Percentiles rank a stretch among this genome's conserved stretches.
Conservation (phyloP, 1,140 invertebrate species). For the Drosophila nigromelanica region DNA sequence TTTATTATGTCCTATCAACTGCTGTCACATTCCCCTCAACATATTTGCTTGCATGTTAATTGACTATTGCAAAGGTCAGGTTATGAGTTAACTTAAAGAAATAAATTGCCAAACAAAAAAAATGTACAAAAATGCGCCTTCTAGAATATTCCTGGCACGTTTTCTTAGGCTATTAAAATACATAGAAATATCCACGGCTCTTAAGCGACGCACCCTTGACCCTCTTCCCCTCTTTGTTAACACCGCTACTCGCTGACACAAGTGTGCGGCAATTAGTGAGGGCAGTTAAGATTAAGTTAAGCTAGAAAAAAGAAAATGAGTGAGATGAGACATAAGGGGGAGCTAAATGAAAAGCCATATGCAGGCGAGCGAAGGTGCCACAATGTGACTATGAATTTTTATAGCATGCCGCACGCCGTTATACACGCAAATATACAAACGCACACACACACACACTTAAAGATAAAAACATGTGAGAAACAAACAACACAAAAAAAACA, state of each 20-base stretch:
- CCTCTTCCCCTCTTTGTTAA: too few relatives aligned
- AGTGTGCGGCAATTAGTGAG: background rate
- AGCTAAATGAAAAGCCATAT: background rate
- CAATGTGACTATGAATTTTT: background rate
- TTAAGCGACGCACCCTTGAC: too few relatives aligned
- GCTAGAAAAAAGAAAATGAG: background rate
- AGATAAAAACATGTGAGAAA: background rate
- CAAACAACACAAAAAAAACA: too few relatives aligned
- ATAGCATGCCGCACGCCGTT: background rate
- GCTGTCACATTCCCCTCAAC: background rate
- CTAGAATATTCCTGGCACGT: background rate
- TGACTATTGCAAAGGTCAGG: background rate
- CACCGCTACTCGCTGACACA: background rate
- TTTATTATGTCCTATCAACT: too few relatives aligned
- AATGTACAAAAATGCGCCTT: background rate
- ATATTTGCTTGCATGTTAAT: background rate
- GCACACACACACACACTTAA: background rate
- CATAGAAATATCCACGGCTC: background rate
- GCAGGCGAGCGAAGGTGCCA: background rate
- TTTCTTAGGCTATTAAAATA: background rate
- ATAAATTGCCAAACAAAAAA: too few relatives aligned
- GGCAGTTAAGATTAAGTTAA: background rate
- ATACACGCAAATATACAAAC: background rate
- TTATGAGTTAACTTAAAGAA: too few relatives aligned
- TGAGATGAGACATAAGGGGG: too few relatives aligned